Evolutionary conservation across 1,140 invertebrate species (phyloP).

Genomic region (Elymnias hypermnestra): DNA sequence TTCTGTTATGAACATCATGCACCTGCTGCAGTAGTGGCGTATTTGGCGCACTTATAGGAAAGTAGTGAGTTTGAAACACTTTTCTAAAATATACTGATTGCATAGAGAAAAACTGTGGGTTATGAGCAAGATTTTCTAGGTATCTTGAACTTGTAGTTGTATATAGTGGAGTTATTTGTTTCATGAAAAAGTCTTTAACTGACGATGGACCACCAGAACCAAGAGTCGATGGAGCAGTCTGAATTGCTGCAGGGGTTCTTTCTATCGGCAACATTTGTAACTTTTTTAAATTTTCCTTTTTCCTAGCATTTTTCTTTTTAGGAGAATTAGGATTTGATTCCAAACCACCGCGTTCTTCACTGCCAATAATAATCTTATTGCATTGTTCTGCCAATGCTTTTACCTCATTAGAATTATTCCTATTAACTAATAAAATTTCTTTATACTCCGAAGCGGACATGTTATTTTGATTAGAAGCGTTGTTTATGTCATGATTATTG

Average conservation of each 20-base stretch:
- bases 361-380: slow-evolving; percentile 30
- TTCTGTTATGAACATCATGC: slow-evolving; percentile 11
- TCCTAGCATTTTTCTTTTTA: slow-evolving; percentile 50
- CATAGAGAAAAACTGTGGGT: slow-evolving; percentile 47
- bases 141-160: slow-evolving; percentile 43
- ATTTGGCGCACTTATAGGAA: slow-evolving; percentile 34
- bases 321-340: slow-evolving; percentile 3
- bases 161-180: slow-evolving; percentile 50
- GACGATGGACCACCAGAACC: slow-evolving; percentile 15
- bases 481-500: background rate
- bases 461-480: background rate
- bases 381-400: slow-evolving; percentile 3
- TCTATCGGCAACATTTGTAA: slow-evolving; percentile 35
- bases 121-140: slow-evolving; percentile 51
- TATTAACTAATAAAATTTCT: background rate
- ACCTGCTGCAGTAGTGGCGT: slow-evolving; percentile 32
- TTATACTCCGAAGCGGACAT: background rate
- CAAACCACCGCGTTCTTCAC: slow-evolving; percentile 8
- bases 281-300: slow-evolving; percentile 44
- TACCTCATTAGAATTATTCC: background rate
- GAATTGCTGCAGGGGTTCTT: slow-evolving; percentile 40
- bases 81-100: slow-evolving; percentile 31
- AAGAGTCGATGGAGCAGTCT: slow-evolving; percentile 27
- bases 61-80: slow-evolving; percentile 26
- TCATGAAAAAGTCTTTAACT: slow-evolving; percentile 42